Evolutionary conservation across 1,140 invertebrate species (phyloP).

Genomic region (Triops cancriformis): DNA sequence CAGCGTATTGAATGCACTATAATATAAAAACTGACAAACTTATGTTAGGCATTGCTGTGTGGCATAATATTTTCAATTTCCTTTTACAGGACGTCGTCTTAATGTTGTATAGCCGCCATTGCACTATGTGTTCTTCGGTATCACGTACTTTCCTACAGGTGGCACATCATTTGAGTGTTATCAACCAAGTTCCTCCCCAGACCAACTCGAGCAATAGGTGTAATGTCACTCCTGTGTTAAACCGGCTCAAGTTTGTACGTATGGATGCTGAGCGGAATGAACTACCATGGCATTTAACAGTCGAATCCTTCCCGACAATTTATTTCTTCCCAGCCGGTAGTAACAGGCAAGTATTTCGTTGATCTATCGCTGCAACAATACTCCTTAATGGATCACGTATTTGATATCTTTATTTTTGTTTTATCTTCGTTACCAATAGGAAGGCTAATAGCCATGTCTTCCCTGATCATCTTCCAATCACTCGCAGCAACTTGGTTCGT

Average conservation of each 20-base stretch:
- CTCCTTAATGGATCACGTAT: no score
- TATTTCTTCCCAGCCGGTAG: neutral
- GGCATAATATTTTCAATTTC: neutral
- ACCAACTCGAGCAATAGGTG: neutral
- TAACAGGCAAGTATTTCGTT: no score
- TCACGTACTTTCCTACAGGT: neutral
- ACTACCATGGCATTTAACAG: neutral
- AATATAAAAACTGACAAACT: no score
- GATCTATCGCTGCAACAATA: no score
- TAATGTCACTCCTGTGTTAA: neutral
- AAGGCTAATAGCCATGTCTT: neutral
- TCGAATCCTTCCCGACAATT: neutral
- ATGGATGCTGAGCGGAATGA: constrained; percentile 12
- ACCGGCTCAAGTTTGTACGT: neutral
- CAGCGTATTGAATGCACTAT: no score
- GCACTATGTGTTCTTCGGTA: neutral
- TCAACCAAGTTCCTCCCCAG: neutral
- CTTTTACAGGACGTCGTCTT: neutral
- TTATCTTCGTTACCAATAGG: neutral
- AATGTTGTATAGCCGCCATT: neutral
- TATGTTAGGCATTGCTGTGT: no score
- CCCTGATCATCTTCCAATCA: neutral
- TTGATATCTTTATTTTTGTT: neutral
- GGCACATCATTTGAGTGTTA: neutral
- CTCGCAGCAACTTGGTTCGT: neutral